Evolutionary conservation across 2,113 vertebrate genomes (phyloP), one percentile per base, ranked within the genome.

Genomic region (Ovibos moschatus): DNA sequence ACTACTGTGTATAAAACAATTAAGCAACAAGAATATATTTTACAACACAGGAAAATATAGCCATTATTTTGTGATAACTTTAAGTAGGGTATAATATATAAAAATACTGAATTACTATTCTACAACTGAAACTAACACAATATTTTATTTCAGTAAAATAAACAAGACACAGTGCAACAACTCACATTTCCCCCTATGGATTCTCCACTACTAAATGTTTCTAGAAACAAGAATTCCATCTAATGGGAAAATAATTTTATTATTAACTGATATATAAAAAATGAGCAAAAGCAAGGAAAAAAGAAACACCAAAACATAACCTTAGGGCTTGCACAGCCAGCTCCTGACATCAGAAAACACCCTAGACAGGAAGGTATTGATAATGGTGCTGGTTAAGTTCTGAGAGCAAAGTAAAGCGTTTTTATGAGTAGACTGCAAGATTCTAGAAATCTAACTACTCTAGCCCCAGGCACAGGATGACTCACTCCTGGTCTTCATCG

Each of bases 231-330:
- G 50, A 95, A 95, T 94, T 94, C 28, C 57, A n/a, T 40, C 21
- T n/a, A n/a, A 45, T 43, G 86, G 21, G 58, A 83, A 89, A 88
- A 21, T 64, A 86, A 88, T 83, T 64, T 92, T 95, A 87, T 88
- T 95, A 86, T 36, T 91, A 94, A 87, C 90, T 45, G 60, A 58
- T 89, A 94, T 87, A 94, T 86, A 47, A 92, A 67, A 96, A 97
- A 95, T 50, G 43, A 96, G 62, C 27, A 89, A 92, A 96, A 94
- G 30, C 9, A 6, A 27, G 28, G 0, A 3, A 5, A 33, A 62
- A 36, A 30, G 57, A 33, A n/a, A 21, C 64, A n/a, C 33, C 19
- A 19, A 84, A 64, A 89, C 30, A 15, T 23, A 43, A 53, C 55
- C 58, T 62, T 50, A 25, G 16, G 53, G 27, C 13, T 6, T 51